These are phyloP conservation scores for Zophobas morio DNA, from an alignment of 1,140 invertebrate species.

Conservation along the genomic window DNA sequence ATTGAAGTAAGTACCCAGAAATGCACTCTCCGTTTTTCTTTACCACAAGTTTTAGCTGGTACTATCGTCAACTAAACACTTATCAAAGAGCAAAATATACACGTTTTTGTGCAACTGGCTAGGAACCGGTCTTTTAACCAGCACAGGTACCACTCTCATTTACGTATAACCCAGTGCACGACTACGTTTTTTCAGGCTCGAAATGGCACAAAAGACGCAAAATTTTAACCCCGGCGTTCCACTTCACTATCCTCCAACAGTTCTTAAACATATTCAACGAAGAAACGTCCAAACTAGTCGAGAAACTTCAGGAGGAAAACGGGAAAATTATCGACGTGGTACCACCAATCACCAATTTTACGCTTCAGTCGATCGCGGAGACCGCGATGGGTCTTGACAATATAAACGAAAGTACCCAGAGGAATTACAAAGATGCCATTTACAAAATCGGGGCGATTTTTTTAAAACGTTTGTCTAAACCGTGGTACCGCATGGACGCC, in stretches of 20 bases:
- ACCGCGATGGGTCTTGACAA: slow-evolving; percentile 85
- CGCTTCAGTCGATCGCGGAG: slow-evolving; percentile 82
- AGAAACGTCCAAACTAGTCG: slow-evolving; percentile 72
- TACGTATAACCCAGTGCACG: not conserved
- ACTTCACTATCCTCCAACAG: slow-evolving; percentile 83
- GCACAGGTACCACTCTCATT: slow-evolving; percentile 68
- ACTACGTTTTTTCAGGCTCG: slow-evolving; percentile 66
- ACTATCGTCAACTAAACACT: slow-evolving; percentile 53
- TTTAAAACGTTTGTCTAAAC: slow-evolving; percentile 70
- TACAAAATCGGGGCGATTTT: slow-evolving; percentile 66
- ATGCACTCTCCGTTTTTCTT: no score
- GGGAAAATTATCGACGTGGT: slow-evolving; percentile 70
- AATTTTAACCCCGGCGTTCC: slow-evolving; percentile 84
- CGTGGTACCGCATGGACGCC: slow-evolving; percentile 73
- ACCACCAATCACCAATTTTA: slow-evolving; percentile 72
- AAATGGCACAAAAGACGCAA: slow-evolving; percentile 68
- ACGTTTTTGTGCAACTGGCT: slow-evolving; percentile 82
- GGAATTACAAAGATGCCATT: slow-evolving; percentile 76
- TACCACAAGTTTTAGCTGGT: slow-evolving; percentile 44
- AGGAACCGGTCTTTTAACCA: slow-evolving; percentile 83
- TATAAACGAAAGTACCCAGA: slow-evolving; percentile 71
- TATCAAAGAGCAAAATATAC: slow-evolving; percentile 69
- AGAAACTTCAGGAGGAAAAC: slow-evolving; percentile 68
- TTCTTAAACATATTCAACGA: slow-evolving; percentile 81
- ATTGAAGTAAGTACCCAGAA: slow-evolving; percentile 4